A percentile compares a stretch with the other conserved stretches of the same genome.
These are phyloP conservation scores for Parnassius glacialis DNA, from an alignment of 2,888 invertebrate genomes.

Conservation along the genomic window DNA sequence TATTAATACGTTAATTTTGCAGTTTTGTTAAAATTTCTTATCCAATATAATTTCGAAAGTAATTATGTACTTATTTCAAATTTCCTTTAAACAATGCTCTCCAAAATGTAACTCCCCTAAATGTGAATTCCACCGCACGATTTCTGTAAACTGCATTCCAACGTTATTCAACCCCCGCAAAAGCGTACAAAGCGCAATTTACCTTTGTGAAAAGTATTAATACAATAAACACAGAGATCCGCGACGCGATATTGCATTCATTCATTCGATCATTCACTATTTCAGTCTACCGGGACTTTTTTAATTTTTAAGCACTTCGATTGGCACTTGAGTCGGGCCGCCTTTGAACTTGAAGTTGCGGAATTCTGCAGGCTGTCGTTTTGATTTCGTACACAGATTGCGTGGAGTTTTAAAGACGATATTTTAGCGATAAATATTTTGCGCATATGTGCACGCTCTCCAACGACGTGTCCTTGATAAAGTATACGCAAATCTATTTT, in stretches of 20 bases:
- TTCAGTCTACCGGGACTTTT: conserved; percentile 48
- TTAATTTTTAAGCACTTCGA: conserved; percentile 63
- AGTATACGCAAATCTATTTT: too few species aligned
- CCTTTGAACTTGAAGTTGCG: conserved; percentile 59
- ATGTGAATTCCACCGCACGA: conserved; percentile 37
- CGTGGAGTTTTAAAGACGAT: conserved; percentile 29
- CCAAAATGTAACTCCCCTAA: conserved; percentile 33
- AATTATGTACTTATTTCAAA: conserved; percentile 31
- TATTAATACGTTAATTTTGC: too few species aligned
- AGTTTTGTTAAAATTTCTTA: too few species aligned
- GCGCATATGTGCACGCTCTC: background rate
- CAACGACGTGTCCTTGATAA: background rate
- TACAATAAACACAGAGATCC: conserved; percentile 72
- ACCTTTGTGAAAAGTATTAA: conserved; percentile 62
- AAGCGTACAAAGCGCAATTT: conserved; percentile 51
- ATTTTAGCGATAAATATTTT: conserved; percentile 33
- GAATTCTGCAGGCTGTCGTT: conserved; percentile 36
- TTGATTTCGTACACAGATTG: conserved; percentile 45
- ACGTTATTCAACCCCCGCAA: conserved; percentile 57
- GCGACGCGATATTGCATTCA: conserved; percentile 64
- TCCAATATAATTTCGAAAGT: background rate
- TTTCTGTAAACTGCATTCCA: conserved; percentile 45
- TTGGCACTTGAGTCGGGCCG: conserved; percentile 68
- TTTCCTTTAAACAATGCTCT: conserved; percentile 35
- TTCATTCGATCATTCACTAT: conserved; percentile 56